Base-by-base conservation (phyloP, 2,888 invertebrate genomes). In the Ophion ventricosus region DNA sequence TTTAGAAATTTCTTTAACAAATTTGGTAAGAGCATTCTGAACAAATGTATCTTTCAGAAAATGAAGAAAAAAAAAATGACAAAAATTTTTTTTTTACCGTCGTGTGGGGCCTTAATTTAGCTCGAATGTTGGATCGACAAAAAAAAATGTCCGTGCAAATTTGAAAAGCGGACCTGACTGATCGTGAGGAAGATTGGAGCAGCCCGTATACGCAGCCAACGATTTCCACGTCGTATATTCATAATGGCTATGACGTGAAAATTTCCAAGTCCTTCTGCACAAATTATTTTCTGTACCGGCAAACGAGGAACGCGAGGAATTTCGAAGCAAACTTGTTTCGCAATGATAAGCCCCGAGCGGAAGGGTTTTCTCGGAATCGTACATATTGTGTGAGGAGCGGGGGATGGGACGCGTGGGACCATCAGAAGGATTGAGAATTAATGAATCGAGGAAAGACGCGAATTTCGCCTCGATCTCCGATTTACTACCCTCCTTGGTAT, bases 371-470 rank as follows among this genome's bases (percentile, higher is more conserved):
- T 64, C 23, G 63, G 63, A 20, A 4, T 40, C 23, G 23, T 75
- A 56, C 29, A 56, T 61, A 64, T 75, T 75, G 11, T 20, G 66
- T 8, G 70, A 56, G 26, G 56, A 29, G 29, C 8, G 29, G 20
- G 56, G 56, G n/a, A n/a, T n/a, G n/a, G n/a, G n/a, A n/a, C n/a
- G n/a, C n/a, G n/a, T n/a, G n/a, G n/a, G n/a, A n/a, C n/a, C 10
- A 25, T n/a, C 2, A 8, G 56, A 64, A 59, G 61, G 54, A 14
- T 69, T 23, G 69, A 72, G 43, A 77, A 81, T 75, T 72, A 66
- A 82, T 79, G 81, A 72, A 76, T 69, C 72, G 70, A 66, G 35
- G 70, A 81, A 79, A 70, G 74, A 49, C 63, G 70, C 35, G 78
- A 75, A 81, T 79, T 75, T 79, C 61, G 66, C 75, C 75, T 64